phyloP scores from a whole-genome alignment of 2,113 vertebrate species.

The Turnix velox region DNA sequence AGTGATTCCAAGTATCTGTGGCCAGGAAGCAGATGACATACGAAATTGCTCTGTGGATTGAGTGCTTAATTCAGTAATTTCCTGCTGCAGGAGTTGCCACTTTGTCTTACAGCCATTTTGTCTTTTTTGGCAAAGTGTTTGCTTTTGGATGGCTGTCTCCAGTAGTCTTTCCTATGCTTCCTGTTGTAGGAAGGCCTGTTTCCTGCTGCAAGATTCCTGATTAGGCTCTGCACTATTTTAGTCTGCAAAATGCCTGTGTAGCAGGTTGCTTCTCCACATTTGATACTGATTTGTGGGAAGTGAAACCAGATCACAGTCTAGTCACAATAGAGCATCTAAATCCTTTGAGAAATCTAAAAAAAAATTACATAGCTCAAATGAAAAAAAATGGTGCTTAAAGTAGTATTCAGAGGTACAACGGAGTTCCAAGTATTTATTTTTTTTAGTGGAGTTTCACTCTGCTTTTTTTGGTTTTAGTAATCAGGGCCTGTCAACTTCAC shows the following conservation, averaged over 20 bases:
- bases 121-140: conserved; percentile 74
- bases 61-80: conserved; percentile 78
- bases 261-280: conserved; percentile 54
- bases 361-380: background rate
- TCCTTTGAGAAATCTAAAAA: conserved; percentile 46
- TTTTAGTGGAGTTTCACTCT: background rate
- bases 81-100: conserved; percentile 73
- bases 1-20: conserved; percentile 75
- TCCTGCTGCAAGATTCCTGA: conserved; percentile 75
- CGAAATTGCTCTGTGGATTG: conserved; percentile 78
- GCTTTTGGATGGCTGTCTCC: conserved; percentile 76
- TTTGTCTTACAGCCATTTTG: conserved; percentile 75
- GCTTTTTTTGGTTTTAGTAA: background rate
- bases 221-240: conserved; percentile 77
- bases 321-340: conserved; percentile 41
- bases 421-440: background rate
- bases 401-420: background rate
- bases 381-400: background rate
- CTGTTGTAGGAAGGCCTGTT: conserved; percentile 82
- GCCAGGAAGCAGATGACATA: conserved; percentile 82
- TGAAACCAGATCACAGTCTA: conserved; percentile 39
- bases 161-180: conserved; percentile 76
- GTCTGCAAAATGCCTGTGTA: conserved; percentile 57
- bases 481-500: background rate
- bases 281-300: conserved; percentile 59